Evolutionary conservation across 2,113 vertebrate species (phyloP).

Genomic region (Sinocyclocheilus anshuiensis): DNA sequence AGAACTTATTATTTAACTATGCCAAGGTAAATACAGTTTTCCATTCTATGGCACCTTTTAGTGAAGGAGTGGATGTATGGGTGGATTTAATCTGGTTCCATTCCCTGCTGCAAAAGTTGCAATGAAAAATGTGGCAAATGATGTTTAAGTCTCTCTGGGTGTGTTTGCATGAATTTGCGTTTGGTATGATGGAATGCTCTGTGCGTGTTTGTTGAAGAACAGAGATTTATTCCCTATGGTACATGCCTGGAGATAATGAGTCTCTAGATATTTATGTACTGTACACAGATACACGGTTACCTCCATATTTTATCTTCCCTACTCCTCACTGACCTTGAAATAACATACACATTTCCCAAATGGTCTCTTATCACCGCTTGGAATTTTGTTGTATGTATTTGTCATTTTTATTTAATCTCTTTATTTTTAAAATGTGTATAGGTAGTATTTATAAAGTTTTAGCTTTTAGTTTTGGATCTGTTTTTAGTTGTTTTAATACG

Average conservation of each 20-base stretch:
- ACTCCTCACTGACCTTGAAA: constrained; percentile 34
- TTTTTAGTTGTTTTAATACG: too few species aligned
- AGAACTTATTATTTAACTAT: too few species aligned
- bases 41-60: too few species aligned
- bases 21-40: too few species aligned
- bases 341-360: constrained; percentile 13
- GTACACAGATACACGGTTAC: not conserved
- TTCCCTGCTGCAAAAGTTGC: not conserved
- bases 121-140: not conserved
- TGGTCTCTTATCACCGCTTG: not conserved
- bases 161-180: not conserved
- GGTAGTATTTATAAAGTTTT: too few species aligned
- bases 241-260: constrained; percentile 34
- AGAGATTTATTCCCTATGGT: constrained; percentile 12
- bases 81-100: not conserved
- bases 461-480: too few species aligned
- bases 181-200: constrained; percentile 11
- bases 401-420: too few species aligned
- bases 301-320: constrained; percentile 9
- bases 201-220: not conserved
- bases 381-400: too few species aligned
- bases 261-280: constrained; percentile 30
- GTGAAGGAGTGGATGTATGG: not conserved
- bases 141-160: not conserved
- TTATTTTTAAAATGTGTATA: too few species aligned